These are phyloP conservation scores for Lethenteron reissneri DNA, from an alignment of 2,113 vertebrate genomes.

Conservation along the genomic window DNA sequence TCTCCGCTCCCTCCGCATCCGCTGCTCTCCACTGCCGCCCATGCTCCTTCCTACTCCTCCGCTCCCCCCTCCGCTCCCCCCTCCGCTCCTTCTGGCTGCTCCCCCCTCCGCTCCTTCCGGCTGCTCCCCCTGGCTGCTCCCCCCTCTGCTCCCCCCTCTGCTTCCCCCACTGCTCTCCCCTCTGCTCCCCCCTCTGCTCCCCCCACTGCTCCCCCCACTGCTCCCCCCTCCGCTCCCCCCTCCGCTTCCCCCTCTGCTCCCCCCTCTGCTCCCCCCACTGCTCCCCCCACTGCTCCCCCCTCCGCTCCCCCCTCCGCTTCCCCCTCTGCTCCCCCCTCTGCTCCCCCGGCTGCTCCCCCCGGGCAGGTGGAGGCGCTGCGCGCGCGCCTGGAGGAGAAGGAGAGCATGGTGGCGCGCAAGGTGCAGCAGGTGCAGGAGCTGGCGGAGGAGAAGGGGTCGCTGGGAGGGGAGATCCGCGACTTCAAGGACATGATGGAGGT, in stretches of 20 bases:
- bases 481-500: slow-evolving; percentile 97
- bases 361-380: slow-evolving; percentile 73
- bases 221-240: too few species aligned
- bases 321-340: not conserved
- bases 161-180: not conserved
- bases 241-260: not conserved
- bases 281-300: not conserved
- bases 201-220: not conserved
- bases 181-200: not conserved
- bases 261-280: too few species aligned
- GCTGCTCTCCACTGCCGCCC: not conserved
- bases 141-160: not conserved
- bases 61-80: not conserved
- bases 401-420: slow-evolving; percentile 78
- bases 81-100: not conserved
- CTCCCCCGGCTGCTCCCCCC: not conserved
- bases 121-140: not conserved
- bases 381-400: slow-evolving; percentile 75
- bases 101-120: not conserved
- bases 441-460: slow-evolving; percentile 77
- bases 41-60: not conserved
- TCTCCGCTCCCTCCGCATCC: not conserved
- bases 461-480: slow-evolving; percentile 73
- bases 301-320: not conserved
- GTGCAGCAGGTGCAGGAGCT: slow-evolving; percentile 80